phyloP scores from a whole-genome alignment of 1,140 invertebrate genomes.

The Heliconius hermathena region DNA sequence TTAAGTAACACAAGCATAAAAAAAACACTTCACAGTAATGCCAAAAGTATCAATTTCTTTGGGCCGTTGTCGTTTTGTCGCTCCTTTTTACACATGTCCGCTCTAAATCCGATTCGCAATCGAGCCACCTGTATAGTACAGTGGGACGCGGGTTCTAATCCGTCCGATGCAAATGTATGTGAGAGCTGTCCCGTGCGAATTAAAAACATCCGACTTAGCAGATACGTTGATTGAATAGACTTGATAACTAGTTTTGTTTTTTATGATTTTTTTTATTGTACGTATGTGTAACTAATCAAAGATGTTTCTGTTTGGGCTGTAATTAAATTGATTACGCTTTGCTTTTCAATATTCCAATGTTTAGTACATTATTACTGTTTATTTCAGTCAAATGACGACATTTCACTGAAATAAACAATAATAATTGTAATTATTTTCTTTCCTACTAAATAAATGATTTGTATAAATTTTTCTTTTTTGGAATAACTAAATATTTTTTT shows the following conservation, averaged over 20 bases:
- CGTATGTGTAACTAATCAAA: neutral
- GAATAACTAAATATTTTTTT: no score
- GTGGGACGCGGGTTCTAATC: slow-evolving; percentile 54
- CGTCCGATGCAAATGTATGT: slow-evolving; percentile 71
- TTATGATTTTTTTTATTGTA: neutral
- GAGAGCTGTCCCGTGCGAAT: slow-evolving; percentile 66
- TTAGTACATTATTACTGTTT: no score
- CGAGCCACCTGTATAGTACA: slow-evolving; percentile 55
- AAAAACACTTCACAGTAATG: neutral
- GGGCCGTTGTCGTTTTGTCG: neutral
- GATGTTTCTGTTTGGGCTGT: neutral
- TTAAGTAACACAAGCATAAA: neutral
- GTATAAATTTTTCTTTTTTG: no score
- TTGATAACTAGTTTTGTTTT: slow-evolving; percentile 17
- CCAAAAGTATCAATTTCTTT: slow-evolving; percentile 5
- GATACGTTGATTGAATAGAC: slow-evolving; percentile 20
- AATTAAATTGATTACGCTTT: neutral
- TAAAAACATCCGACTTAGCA: slow-evolving; percentile 58
- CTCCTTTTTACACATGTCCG: slow-evolving; percentile 12
- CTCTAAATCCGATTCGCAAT: slow-evolving; percentile 30
- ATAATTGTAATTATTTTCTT: neutral
- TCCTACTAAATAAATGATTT: no score
- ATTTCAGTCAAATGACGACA: no score
- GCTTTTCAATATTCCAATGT: neutral
- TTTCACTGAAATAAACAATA: neutral